These are phyloP conservation scores for Rhyacophila evoluta DNA, from an alignment of 2,888 invertebrate genomes.

Conservation along the genomic window DNA sequence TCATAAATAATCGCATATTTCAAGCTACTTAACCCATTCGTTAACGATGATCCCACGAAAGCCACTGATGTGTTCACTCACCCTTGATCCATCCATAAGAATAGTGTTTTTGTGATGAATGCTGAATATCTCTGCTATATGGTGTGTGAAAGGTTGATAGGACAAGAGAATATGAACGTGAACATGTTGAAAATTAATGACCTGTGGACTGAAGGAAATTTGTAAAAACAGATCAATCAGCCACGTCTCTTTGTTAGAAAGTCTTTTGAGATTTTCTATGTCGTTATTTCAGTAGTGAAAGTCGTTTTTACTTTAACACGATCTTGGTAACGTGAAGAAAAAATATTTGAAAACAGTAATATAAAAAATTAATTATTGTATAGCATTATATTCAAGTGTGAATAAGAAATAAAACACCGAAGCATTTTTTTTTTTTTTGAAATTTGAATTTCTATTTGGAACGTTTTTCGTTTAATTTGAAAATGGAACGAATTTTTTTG, in stretches of 20 bases:
- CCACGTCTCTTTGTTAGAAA: neutral
- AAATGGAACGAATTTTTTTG: too few species aligned
- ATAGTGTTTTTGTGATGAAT: neutral
- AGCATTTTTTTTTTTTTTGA: too few species aligned
- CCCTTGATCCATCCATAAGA: neutral
- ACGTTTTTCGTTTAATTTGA: too few species aligned
- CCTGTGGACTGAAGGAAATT: slow-evolving; percentile 17
- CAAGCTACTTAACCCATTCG: too few species aligned
- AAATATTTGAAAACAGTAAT: too few species aligned
- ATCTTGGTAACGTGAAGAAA: neutral
- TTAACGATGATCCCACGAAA: neutral
- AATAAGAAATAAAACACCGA: too few species aligned
- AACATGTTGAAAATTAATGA: slow-evolving; percentile 22
- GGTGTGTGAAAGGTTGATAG: slow-evolving; percentile 22
- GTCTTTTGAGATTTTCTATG: neutral
- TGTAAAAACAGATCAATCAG: slow-evolving; percentile 24
- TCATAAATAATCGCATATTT: too few species aligned
- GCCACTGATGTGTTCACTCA: neutral
- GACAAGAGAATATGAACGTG: neutral
- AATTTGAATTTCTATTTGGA: too few species aligned
- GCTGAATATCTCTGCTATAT: slow-evolving; percentile 4
- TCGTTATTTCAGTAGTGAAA: neutral
- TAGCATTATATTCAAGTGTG: too few species aligned
- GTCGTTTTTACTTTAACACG: neutral
- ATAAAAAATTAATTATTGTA: too few species aligned